Conservation (phyloP, 2,113 vertebrate species). For the Shinisaurus crocodilurus region DNA sequence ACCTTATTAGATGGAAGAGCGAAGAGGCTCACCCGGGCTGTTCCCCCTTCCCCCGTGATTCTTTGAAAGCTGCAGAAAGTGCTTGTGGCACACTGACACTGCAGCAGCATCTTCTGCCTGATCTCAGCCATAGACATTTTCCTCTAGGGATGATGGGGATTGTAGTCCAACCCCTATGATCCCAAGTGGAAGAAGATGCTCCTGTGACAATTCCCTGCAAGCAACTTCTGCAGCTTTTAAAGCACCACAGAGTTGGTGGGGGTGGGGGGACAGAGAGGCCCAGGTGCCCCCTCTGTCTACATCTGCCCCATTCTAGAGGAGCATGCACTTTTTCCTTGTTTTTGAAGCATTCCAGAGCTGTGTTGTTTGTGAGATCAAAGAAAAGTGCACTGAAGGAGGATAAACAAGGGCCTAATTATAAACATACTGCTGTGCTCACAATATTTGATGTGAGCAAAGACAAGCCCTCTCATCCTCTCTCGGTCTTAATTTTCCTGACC, state of each 20-base stretch:
- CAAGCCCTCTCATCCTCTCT: neutral
- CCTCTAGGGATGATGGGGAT: neutral
- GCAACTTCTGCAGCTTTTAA: neutral
- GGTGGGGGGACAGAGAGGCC: neutral
- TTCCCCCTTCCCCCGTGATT: too few relatives aligned
- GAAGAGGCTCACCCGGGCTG: too few relatives aligned
- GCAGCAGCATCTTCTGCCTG: too few relatives aligned
- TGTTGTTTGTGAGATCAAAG: neutral
- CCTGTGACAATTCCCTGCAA: neutral
- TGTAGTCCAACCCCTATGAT: neutral
- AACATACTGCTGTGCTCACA: neutral
- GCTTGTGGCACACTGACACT: neutral
- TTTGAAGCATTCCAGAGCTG: neutral
- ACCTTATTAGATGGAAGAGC: neutral
- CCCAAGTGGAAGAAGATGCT: neutral
- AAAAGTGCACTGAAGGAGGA: neutral
- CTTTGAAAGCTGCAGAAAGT: too few relatives aligned
- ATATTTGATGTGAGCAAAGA: neutral
- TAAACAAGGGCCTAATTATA: neutral
- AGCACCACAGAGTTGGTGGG: too few relatives aligned
- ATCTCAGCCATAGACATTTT: neutral
- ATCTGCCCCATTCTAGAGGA: neutral
- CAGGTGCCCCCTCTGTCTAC: neutral
- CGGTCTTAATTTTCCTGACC: neutral
- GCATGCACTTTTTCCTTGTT: neutral